Conservation (phyloP, 2,113 vertebrate species). For the Chroicocephalus ridibundus region DNA sequence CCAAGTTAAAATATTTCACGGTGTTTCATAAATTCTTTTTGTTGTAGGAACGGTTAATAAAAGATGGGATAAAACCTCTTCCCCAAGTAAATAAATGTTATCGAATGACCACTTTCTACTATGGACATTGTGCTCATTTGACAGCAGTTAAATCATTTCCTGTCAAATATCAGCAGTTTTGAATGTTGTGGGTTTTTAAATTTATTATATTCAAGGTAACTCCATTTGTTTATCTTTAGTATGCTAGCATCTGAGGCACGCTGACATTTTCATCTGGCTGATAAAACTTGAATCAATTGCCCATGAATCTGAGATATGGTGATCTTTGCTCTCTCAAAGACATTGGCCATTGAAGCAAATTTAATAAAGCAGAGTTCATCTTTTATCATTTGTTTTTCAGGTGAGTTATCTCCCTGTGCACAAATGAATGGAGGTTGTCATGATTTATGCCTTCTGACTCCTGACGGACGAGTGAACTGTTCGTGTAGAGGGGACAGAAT, state of each 20-base stretch:
- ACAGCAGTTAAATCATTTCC: background rate
- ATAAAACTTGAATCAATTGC: background rate
- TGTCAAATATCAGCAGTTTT: background rate
- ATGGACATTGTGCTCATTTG: background rate
- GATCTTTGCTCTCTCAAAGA: background rate
- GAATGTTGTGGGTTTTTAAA: background rate
- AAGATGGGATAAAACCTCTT: background rate
- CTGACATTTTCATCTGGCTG: background rate
- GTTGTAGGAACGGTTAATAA: background rate
- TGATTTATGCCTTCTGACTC: conserved; percentile 92
- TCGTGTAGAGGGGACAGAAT: conserved; percentile 91
- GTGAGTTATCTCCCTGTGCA: conserved; percentile 92
- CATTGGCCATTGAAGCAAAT: background rate
- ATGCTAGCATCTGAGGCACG: background rate
- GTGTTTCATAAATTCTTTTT: background rate
- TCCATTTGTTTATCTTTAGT: background rate
- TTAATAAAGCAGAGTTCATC: background rate
- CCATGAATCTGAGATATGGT: background rate
- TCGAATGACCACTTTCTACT: background rate
- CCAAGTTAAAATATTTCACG: background rate
- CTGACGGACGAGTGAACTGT: conserved; percentile 91
- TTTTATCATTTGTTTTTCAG: conserved; percentile 70
- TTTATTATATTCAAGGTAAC: background rate
- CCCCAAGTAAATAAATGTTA: background rate
- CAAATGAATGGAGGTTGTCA: conserved; percentile 92